Conservation (phyloP, 2,797 vertebrate genomes). For the Valencia hispanica region DNA sequence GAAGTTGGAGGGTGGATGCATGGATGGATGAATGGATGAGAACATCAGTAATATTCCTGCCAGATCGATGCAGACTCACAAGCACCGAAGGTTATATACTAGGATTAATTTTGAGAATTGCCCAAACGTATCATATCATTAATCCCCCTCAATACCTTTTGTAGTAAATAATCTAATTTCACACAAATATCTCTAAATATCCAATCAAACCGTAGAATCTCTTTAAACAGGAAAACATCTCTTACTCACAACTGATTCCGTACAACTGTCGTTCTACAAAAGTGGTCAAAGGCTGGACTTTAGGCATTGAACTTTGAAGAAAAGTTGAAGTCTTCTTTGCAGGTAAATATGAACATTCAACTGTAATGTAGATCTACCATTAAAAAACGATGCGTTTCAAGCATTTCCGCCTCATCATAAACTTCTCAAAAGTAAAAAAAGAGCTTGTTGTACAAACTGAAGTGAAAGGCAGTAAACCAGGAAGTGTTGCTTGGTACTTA, state of each 20-base stretch:
- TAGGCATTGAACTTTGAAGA: neutral
- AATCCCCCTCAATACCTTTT: neutral
- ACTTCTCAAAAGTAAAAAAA: neutral
- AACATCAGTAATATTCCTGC: conserved; percentile 84
- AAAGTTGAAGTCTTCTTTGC: neutral
- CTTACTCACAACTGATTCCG: neutral
- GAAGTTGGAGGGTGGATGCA: conserved; percentile 74
- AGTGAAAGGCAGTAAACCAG: neutral
- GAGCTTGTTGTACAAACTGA: neutral
- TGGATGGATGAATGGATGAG: conserved; percentile 84
- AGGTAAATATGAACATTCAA: neutral
- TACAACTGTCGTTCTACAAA: neutral
- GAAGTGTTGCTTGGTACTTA: neutral
- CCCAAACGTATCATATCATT: neutral
- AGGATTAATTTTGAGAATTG: neutral
- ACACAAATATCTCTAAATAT: neutral
- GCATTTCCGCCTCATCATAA: neutral
- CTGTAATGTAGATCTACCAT: neutral
- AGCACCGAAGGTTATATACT: conserved; percentile 14
- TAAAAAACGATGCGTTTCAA: neutral
- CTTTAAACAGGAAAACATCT: neutral
- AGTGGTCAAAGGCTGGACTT: too few relatives aligned
- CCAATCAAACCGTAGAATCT: neutral
- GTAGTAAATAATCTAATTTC: neutral
- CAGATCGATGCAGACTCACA: conserved; percentile 83